Percentiles rank a stretch among this genome's conserved stretches.
Evolutionary conservation across 2,888 invertebrate species (phyloP).

Genomic region (Torymus aiolomorphi): DNA sequence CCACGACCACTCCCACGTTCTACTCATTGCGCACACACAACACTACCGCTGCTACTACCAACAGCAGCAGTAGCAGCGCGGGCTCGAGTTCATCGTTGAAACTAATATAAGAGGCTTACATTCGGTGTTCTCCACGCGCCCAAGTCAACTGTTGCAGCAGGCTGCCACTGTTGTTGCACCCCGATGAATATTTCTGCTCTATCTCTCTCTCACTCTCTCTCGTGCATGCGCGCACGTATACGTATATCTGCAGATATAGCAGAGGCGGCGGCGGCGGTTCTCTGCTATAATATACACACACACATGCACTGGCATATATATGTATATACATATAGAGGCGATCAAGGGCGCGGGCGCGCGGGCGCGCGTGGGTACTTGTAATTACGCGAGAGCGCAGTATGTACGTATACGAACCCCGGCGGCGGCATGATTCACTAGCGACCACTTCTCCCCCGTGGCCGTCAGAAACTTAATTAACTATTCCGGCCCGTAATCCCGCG

Average conservation of each 20-base stretch:
- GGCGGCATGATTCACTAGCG: constrained; percentile 67
- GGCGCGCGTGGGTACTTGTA: constrained; percentile 60
- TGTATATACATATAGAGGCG: neutral
- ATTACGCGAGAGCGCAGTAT: constrained; percentile 63
- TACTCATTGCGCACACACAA: no score
- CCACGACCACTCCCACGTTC: neutral
- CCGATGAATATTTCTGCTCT: constrained; percentile 21
- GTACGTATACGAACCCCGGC: constrained; percentile 56
- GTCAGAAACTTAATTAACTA: constrained; percentile 72
- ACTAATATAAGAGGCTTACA: constrained; percentile 40
- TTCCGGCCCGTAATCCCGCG: constrained; percentile 66
- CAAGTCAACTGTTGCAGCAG: constrained; percentile 13
- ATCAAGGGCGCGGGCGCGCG: constrained; percentile 4
- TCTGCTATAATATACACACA: no score
- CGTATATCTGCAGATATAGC: no score
- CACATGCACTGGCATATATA: neutral
- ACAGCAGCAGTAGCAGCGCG: constrained; percentile 28
- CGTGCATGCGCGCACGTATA: neutral
- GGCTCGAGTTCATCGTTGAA: constrained; percentile 53
- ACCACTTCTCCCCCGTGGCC: constrained; percentile 66
- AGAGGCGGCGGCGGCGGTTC: no score
- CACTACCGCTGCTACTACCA: no score
- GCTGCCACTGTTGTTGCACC: neutral
- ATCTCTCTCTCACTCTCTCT: no score
- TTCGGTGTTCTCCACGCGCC: neutral